Base-by-base conservation (phyloP, 2,113 vertebrate species). In the Clinocottus analis region DNA sequence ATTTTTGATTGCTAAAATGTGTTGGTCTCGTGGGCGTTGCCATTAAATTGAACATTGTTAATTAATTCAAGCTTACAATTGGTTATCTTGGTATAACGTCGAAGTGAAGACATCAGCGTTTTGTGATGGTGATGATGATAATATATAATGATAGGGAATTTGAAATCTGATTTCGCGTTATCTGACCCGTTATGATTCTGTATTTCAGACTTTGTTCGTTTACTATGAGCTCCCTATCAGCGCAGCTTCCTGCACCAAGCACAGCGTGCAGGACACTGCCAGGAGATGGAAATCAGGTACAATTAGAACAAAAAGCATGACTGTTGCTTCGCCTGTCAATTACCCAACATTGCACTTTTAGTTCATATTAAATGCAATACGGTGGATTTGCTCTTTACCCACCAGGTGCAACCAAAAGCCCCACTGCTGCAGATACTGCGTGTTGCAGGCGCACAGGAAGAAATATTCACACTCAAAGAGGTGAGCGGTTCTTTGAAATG, bases 401-500 rank as follows among this genome's bases (percentile, higher is more conserved):
- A 7, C 3, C 76, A 99, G 97, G 96, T 99, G 83, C 91, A 96
- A 86, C 97, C 97, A 79, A 97, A 92, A 79, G 83, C 92, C 45
- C 95, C 95, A 6, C 96, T 99, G 8, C 89, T 99, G 90, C 97
- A 96, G 93, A 96, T 99, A 82, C 90, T 99, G 85, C 96, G 96
- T 79, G 95, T 96, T 77, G 97, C 96, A 10, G 97, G 98, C 8
- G 98, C 98, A 55, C 95, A 96, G 60, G 97, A 97, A 25, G 96
- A 98, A 55, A 93, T 95, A 61, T 99, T 99, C 92, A 99, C 97
- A 0, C 92, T 98, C 76, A 99, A 99, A 86, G 96, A 99, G 96
- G 98, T 98, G 79, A 84, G 95, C 51, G n/a, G 60, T 47, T 39
- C 17, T 33, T 5, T 31, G 16, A 60, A 51, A 29, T 43, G 39